Evolutionary conservation across 1,140 invertebrate species (phyloP).

Genomic region (Eufriesea mexicana): DNA sequence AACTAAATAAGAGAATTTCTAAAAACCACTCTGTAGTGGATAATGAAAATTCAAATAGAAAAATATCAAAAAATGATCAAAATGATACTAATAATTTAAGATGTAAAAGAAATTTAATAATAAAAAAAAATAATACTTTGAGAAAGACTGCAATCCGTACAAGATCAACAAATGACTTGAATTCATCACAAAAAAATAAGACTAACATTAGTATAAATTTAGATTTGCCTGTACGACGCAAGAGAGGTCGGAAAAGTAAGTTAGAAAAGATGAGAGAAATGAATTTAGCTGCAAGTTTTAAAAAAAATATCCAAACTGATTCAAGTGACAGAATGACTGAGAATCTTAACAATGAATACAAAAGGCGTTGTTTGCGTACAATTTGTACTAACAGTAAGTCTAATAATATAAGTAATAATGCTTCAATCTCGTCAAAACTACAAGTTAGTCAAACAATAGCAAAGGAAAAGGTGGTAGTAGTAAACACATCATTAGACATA

Average conservation of each 20-base stretch:
- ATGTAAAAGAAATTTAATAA: not conserved
- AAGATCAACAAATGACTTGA: not conserved
- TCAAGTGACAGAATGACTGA: not conserved
- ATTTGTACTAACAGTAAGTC: not conserved
- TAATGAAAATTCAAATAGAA: not conserved
- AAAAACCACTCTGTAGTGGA: not conserved
- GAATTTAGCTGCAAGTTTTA: not conserved
- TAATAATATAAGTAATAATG: not conserved
- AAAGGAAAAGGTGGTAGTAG: not conserved
- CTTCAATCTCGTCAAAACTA: not conserved
- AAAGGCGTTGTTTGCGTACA: not conserved
- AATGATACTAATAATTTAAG: not conserved
- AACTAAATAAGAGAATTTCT: not conserved
- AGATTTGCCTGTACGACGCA: not conserved
- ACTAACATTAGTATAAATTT: not conserved
- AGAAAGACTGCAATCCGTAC: not conserved
- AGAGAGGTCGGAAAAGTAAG: slow-evolving; percentile 3
- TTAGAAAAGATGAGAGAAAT: not conserved
- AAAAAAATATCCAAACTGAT: not conserved
- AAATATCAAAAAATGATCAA: not conserved
- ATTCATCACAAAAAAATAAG: not conserved
- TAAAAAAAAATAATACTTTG: not conserved
- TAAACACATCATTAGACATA: not conserved
- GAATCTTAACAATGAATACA: not conserved
- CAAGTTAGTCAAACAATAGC: not conserved